Conservation (phyloP, 2,888 invertebrate genomes). For the Drosophila lutescens region DNA sequence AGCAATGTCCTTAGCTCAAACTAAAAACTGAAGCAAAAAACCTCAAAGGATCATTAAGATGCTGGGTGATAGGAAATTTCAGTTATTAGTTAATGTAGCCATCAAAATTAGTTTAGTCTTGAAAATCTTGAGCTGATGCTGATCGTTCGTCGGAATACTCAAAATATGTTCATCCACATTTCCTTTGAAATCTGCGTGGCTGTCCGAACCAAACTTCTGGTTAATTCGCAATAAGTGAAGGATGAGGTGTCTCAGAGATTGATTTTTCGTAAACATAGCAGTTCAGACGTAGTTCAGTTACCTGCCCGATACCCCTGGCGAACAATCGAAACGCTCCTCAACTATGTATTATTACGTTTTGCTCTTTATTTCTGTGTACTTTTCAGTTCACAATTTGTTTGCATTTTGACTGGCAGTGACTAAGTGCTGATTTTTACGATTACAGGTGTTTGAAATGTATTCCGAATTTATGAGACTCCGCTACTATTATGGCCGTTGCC, state of each 20-base stretch:
- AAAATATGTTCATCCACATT: background rate
- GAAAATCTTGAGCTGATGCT: background rate
- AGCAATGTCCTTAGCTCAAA: background rate
- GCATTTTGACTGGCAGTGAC: conserved; percentile 11
- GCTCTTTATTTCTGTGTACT: conserved; percentile 27
- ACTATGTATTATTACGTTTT: conserved; percentile 15
- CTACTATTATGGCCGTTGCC: conserved; percentile 33
- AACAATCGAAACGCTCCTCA: conserved; percentile 21
- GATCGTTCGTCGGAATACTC: background rate
- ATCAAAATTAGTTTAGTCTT: background rate
- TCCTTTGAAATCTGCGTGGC: conserved; percentile 8
- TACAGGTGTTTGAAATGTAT: conserved; percentile 53
- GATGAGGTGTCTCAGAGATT: background rate
- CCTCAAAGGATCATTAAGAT: background rate
- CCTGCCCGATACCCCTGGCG: conserved; percentile 18
- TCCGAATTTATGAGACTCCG: conserved; percentile 61
- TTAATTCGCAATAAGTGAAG: conserved; percentile 12
- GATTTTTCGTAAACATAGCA: conserved; percentile 11
- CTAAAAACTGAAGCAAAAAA: conserved; percentile 2
- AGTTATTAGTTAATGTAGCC: background rate
- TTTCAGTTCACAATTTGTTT: conserved; percentile 3
- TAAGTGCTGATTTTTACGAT: conserved; percentile 37
- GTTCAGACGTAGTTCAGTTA: conserved; percentile 25
- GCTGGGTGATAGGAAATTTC: background rate
- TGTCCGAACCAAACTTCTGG: conserved; percentile 11